phyloP scores from a whole-genome alignment of 2,888 invertebrate genomes.

The Halictus quadricinctus region DNA sequence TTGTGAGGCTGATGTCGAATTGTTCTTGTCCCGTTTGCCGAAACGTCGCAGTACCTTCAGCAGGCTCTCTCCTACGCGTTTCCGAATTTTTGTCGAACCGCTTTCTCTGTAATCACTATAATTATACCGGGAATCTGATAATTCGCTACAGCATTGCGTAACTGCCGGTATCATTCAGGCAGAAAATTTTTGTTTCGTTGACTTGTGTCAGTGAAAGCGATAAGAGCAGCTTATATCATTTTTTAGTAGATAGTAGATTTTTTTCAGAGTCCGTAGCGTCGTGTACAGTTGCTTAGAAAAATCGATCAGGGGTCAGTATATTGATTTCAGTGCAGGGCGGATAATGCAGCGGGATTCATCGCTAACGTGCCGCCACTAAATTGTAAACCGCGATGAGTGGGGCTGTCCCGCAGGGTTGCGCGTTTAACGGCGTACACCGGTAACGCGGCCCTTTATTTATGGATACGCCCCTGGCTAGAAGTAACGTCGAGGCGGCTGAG shows the following conservation, averaged over 20 bases:
- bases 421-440: conserved; percentile 43
- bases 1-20: not conserved
- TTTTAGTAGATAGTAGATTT: not conserved
- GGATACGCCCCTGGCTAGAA: conserved; percentile 34
- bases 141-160: not conserved
- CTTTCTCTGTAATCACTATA: not conserved
- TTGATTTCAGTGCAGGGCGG: conserved; percentile 2
- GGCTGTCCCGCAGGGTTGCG: conserved; percentile 48
- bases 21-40: not conserved
- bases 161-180: too few species aligned
- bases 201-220: too few species aligned
- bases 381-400: conserved; percentile 50
- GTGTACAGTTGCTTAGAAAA: not conserved
- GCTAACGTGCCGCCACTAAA: conserved; percentile 38
- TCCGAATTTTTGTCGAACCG: not conserved
- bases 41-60: not conserved
- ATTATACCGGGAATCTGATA: not conserved
- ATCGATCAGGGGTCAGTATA: not conserved
- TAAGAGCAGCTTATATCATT: too few species aligned
- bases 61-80: not conserved
- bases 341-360: conserved; percentile 33
- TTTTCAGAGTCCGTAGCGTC: not conserved
- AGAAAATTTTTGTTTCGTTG: not conserved
- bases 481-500: conserved; percentile 35
- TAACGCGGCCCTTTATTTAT: conserved; percentile 43